Base-by-base conservation (phyloP, 2,888 invertebrate genomes). In the Amiota minor region DNA sequence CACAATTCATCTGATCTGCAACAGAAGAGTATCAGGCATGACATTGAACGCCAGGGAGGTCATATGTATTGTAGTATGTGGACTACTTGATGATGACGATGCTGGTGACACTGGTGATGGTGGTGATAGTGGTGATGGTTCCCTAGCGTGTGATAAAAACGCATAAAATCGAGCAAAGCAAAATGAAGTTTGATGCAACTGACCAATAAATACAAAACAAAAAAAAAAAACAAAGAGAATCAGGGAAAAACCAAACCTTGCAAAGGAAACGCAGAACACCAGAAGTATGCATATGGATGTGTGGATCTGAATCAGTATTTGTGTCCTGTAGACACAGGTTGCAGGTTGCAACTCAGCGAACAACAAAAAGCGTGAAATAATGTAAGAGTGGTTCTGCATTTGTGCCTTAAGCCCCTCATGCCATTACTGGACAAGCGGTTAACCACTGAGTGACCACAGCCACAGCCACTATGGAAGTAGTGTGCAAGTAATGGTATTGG, bases 401-500 rank as follows among this genome's bases (percentile, higher is more conserved):
- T 62, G 10, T 59, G n/a, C 16, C 18, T 59, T 10, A 59, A 18
- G 2, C 35, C n/a, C 12, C 62, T n/a, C 62, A 53, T 12, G 53
- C 6, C 35, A 35, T 35, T 14, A 23, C 50, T 77, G 82, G 75
- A 75, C 81, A 78, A 83, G 78, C 70, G 83, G 83, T 81, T 78
- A 80, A 83, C 83, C 85, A 79, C 80, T 82, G 80, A 85, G 82
- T 78, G 85, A 83, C 85, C 83, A 71, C 85, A 82, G 73, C 35
- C 2, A 59, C 20, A 9, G 18, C 35, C 67, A 47, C 47, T 47
- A 16, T 65, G 65, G 49, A 47, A 12, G 2, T 18, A 47, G 9
- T 35, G 6, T 35, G 35, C 6, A 35, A 35, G 6, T 35, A 4
- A 35, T 35, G 6, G 35, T 6, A 23, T 23, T 45, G 18, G 3